Evolutionary conservation across 2,888 invertebrate genomes (phyloP).

Genomic region (Nipponacmea schrenckii): DNA sequence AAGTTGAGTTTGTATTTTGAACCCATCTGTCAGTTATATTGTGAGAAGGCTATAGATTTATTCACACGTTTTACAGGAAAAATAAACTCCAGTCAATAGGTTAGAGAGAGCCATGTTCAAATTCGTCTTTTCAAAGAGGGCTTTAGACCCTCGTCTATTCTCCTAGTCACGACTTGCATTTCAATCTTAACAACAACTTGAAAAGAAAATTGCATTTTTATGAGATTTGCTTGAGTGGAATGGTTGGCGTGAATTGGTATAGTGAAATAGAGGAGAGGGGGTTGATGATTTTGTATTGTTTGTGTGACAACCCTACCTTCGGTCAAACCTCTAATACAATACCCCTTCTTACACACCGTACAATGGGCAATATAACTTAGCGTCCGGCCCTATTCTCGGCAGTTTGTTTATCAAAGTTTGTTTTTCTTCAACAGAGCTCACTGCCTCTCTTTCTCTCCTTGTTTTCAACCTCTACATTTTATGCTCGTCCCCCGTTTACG

Average conservation of each 20-base stretch:
- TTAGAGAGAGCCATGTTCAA: conserved; percentile 9
- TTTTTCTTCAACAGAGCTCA: neutral
- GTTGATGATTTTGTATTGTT: conserved; percentile 1
- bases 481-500: neutral
- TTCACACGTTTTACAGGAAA: conserved; percentile 24
- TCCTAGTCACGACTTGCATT: conserved; percentile 27
- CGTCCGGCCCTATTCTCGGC: neutral
- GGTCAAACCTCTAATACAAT: neutral
- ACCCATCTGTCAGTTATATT: conserved; percentile 20
- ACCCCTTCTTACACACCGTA: neutral
- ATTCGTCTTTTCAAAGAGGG: neutral
- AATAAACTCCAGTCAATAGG: conserved; percentile 23
- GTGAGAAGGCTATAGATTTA: neutral
- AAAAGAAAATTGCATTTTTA: conserved; percentile 34
- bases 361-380: neutral
- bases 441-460: neutral
- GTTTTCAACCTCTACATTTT: conserved; percentile 2
- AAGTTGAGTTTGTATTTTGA: neutral
- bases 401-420: neutral
- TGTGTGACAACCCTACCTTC: neutral
- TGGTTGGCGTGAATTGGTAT: neutral
- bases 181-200: conserved; percentile 20
- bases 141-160: conserved; percentile 15
- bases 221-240: conserved; percentile 20
- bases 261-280: neutral